Evolutionary conservation across 2,797 vertebrate species (phyloP).

Genomic region (Lagodon rhomboides): DNA sequence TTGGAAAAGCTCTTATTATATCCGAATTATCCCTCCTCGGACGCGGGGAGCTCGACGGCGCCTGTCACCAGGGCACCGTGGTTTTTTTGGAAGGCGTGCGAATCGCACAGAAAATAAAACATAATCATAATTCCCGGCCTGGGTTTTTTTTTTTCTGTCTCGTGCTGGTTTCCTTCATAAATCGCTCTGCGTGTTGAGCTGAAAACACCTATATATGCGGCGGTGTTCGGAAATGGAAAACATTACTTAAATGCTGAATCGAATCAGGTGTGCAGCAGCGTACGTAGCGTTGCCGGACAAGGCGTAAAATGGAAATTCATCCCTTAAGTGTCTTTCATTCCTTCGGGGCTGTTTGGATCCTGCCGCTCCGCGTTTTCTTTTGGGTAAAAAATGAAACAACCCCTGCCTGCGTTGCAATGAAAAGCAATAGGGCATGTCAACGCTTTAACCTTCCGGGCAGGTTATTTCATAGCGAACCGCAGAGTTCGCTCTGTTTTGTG

Average conservation of each 20-base stretch:
- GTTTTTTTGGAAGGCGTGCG: conserved; percentile 10
- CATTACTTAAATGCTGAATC: conserved; percentile 2
- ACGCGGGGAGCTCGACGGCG: not conserved
- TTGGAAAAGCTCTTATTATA: conserved; percentile 16
- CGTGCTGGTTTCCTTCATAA: conserved; percentile 11
- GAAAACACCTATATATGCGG: conserved; percentile 10
- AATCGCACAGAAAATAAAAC: conserved; percentile 1
- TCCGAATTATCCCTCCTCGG: conserved; percentile 19
- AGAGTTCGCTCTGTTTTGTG: not conserved
- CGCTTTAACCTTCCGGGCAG: not conserved
- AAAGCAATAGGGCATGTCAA: not conserved
- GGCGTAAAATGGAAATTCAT: not conserved
- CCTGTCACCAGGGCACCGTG: not conserved
- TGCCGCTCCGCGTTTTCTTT: not conserved
- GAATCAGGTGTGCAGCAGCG: not conserved
- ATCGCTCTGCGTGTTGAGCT: not conserved
- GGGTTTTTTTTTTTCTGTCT: not conserved
- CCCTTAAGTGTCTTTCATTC: not conserved
- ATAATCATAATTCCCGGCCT: conserved; percentile 21
- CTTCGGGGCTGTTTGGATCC: conserved; percentile 5
- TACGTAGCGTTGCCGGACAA: not conserved
- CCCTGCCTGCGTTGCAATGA: too few relatives aligned
- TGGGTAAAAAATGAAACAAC: not conserved
- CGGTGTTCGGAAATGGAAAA: not conserved
- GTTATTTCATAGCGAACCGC: not conserved